Percentiles rank a stretch among this genome's conserved stretches.
phyloP scores from a whole-genome alignment of 2,797 vertebrate species.

The Momotus momota region DNA sequence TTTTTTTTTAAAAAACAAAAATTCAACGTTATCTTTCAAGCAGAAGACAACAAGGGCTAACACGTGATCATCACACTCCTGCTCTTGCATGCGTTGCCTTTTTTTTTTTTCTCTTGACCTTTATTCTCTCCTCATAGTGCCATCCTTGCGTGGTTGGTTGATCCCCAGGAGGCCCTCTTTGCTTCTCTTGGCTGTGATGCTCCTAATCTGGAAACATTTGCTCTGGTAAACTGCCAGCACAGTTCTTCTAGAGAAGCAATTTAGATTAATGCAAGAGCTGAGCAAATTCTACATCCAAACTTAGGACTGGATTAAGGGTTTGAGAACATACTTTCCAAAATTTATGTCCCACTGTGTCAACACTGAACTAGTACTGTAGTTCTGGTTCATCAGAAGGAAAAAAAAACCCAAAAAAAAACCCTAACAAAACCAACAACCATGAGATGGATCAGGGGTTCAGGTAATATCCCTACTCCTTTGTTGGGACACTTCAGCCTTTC shows the following conservation, averaged over 20 bases:
- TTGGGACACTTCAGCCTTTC: background rate
- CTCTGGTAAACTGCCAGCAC: background rate
- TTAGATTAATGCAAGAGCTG: background rate
- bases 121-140: background rate
- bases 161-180: background rate
- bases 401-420: background rate
- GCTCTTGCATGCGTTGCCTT: background rate
- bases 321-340: background rate
- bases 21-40: background rate
- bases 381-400: background rate
- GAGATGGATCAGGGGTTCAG: background rate
- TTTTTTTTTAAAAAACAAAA: background rate
- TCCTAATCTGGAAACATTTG: background rate
- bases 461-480: background rate
- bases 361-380: background rate
- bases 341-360: accelerated
- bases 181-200: background rate
- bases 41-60: background rate
- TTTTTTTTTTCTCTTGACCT: background rate
- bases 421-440: background rate
- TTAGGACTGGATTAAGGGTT: background rate
- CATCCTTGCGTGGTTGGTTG: background rate
- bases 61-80: background rate
- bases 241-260: background rate
- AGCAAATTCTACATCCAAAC: background rate